Conservation (phyloP, 1,140 invertebrate genomes). For the Apis cerana region DNA sequence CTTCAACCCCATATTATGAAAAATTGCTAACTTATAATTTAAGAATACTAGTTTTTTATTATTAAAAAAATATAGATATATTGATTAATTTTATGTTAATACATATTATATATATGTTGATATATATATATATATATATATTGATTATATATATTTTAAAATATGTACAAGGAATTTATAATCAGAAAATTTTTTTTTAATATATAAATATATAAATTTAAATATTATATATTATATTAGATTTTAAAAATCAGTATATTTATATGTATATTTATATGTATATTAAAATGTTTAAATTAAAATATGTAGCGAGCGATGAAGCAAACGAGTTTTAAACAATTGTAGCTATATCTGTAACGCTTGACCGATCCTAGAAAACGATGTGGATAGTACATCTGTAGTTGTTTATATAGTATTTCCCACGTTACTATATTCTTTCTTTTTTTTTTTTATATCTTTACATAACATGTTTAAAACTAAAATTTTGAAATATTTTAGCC, state of each 20-base stretch:
- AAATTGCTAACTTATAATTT: constrained; percentile 13
- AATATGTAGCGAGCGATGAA: constrained; percentile 23
- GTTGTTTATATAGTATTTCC: constrained; percentile 34
- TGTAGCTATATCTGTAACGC: constrained; percentile 42
- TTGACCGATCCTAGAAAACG: constrained; percentile 39
- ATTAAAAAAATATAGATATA: too few relatives aligned
- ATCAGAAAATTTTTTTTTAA: not conserved
- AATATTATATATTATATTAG: not conserved
- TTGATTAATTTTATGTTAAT: too few relatives aligned
- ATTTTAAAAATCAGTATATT: not conserved
- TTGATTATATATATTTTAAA: not conserved
- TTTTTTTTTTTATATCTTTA: constrained; percentile 14
- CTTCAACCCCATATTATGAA: constrained; percentile 31
- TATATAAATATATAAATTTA: too few relatives aligned
- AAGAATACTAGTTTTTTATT: not conserved
- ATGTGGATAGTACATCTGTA: constrained; percentile 23
- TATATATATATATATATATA: too few relatives aligned
- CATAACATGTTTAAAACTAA: constrained; percentile 16
- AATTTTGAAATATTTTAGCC: constrained; percentile 3
- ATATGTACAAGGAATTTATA: not conserved
- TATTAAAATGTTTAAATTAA: constrained; percentile 24
- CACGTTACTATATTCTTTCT: not conserved
- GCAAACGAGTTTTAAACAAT: constrained; percentile 49
- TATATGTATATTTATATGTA: constrained; percentile 17
- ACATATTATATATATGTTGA: too few relatives aligned